phyloP scores from a whole-genome alignment of 1,140 invertebrate species.

The Drosophila cardini region DNA sequence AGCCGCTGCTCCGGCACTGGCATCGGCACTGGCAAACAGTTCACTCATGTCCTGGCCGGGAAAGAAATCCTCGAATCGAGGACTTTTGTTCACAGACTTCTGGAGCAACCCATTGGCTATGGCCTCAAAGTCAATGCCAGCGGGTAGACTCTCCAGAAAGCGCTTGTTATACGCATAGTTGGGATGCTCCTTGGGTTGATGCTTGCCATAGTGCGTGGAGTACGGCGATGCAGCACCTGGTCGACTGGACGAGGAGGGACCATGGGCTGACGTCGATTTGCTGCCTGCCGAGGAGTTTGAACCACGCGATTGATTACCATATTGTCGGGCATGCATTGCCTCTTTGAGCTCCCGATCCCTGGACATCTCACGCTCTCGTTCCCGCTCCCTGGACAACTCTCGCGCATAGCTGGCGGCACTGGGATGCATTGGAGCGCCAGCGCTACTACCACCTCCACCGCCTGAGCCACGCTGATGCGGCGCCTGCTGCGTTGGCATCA shows the following conservation, averaged over 20 bases:
- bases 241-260: constrained; percentile 42
- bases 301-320: constrained; percentile 77
- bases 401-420: constrained; percentile 73
- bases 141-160: constrained; percentile 75
- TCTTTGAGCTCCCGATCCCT: constrained; percentile 73
- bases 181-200: constrained; percentile 64
- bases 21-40: constrained; percentile 88
- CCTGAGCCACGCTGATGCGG: constrained; percentile 41
- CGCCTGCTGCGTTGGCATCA: constrained; percentile 64
- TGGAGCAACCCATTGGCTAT: constrained; percentile 80
- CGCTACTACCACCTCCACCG: constrained; percentile 10
- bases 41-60: constrained; percentile 86
- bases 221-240: constrained; percentile 69
- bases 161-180: constrained; percentile 79
- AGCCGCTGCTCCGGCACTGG: constrained; percentile 67
- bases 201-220: constrained; percentile 68
- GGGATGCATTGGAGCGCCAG: constrained; percentile 56
- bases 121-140: constrained; percentile 80
- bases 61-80: constrained; percentile 85
- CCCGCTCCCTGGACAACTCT: constrained; percentile 65
- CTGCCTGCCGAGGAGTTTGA: constrained; percentile 57
- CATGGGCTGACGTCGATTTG: constrained; percentile 45
- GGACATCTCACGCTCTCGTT: constrained; percentile 66
- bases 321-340: constrained; percentile 72
- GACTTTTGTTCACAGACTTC: constrained; percentile 80